Base-by-base conservation (phyloP, 2,888 invertebrate genomes). In the Scrobipalpa atriplicella region DNA sequence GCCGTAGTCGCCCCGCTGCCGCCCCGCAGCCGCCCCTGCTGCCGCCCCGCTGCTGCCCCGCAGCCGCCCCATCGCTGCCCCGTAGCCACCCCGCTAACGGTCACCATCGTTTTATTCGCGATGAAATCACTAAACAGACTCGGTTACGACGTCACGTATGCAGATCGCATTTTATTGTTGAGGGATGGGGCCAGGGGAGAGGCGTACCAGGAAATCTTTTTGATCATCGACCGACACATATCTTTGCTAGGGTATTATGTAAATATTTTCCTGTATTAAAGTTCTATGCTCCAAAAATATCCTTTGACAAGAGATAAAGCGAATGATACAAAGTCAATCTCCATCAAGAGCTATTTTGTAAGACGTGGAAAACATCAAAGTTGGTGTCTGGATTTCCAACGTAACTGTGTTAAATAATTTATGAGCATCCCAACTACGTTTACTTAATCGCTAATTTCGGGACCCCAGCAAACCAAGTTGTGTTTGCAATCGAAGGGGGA, bases 71-170 rank as follows among this genome's bases (percentile, higher is more conserved):
- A 9, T 0, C 19, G 52, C 10, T 18, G 52, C 19, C 21, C 21
- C 10, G 43, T 18, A 2, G 6, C 1, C 19, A 1, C 19, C 54
- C 8, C 65, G 64, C 18, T 16, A 60, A 43, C 16, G 18, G 19
- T 6, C 21, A 11, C 41, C 62, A 19, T 11, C 43, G 41, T 85
- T 85, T 84, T 84, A 84, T 75, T 72, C 72, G 73, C 78, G 76
- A 77, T 78, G 76, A 80, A 83, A 81, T 79, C 78, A 78, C 82
- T 82, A 79, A 79, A 78, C 79, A 78, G 73, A 69, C 67, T 60
- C 67, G 69, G 81, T 82, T 78, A 78, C 71, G 72, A 73, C 70
- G 70, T 72, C 71, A 72, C 76, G 78, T 76, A 78, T 82, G 83
- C 79, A 80, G 75, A 81, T 76, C 72, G 70, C 66, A 65, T 70